Base-by-base conservation (phyloP, 2,797 vertebrate species). In the Chiroxiphia lanceolata region DNA sequence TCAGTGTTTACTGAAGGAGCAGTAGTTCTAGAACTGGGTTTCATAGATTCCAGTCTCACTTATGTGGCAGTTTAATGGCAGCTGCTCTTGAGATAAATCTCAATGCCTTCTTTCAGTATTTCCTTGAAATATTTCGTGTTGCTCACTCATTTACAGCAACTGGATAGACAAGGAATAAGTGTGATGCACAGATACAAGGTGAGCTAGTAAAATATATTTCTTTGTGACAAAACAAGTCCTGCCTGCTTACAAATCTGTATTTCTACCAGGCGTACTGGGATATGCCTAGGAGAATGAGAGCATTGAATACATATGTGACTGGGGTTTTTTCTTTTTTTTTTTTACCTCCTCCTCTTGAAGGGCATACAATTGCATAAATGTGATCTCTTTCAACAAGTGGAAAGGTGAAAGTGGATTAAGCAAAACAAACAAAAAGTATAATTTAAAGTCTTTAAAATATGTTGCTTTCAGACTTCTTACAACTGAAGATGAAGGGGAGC, bases 1-100 rank as follows among this genome's bases (percentile, higher is more conserved):
- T 94, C 74, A 33, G n/a, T 94, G 50, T 96, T 94, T 96, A 36
- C 80, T 90, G 61, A 86, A 96, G 94, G 87, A 96, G 59, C 65
- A 74, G 51, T 81, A 44, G 25, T 77, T 88, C 31, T 83, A 84
- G 59, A 90, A 36, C 33, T 76, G 64, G 23, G 6, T 91, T 94
- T 88, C 59, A 76, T 45, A 64, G 44, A 26, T 63, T 85, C 25
- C 13, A 10, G 40, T 69, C 48, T 83, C 18, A 34, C 29, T 83
- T 86, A 17, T 12, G 23, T 50, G n/a, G 31, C 57, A 83, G 67
- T 23, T 47, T 85, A 84, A 77, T 61, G 53, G 29, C 45, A 78
- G 18, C 54, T 85, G 64, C n/a, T 69, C 1, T 69, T 50, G 42
- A 63, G 26, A 87, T 53, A 47, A 80, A 59, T 74, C 36, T 87